Evolutionary conservation across 1,140 invertebrate genomes (phyloP), one percentile per base, ranked within the genome.

Genomic region (Drosophila sturtevanti): DNA sequence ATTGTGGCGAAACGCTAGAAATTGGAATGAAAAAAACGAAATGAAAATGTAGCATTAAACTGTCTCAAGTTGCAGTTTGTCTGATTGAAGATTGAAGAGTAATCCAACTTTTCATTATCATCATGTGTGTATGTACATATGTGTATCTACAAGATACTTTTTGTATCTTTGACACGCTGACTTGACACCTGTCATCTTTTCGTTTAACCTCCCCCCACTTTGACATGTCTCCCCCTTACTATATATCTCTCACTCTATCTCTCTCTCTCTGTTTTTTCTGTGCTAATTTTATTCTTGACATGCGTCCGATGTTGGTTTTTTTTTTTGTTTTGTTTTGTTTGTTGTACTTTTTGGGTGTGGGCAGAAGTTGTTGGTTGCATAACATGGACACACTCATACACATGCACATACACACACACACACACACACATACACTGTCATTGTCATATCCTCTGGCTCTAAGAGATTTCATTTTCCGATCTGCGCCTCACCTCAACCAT

Each of bases 141-240:
- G 37, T 68, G 74, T 64, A 60, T 72, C 63, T 70, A 55, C 37
- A 58, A 70, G 58, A 69, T 68, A 69, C 63, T 68, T 11, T 54
- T 11, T 54, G 64, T 64, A 34, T 77, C 72, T 75, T 14, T 76
- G 74, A 77, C 72, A 76, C 68, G 68, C 68, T 74, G 64, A 89
- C 73, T 78, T 87, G 84, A 84, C 84, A 89, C 79, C 85, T 89
- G 79, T 87, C 84, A 87, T 87, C 84, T 87, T 84, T 87, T 82
- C 79, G 84, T 89, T 82, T 73, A 77, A 87, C 72, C 79, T 72
- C 7, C 38, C 31, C 37, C 37, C 4, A 14, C 24, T 16, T 4
- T 24, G 2, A 6, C 9, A 3, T 12, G 5, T 0, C n/a, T 12
- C 11, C 35, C 11, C 12, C 41, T 22, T n/a, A 27, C 31, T 11